Evolutionary conservation across 2,888 invertebrate species (phyloP), one percentile per base, ranked within the genome.

Genomic region (Diaphora mendica): DNA sequence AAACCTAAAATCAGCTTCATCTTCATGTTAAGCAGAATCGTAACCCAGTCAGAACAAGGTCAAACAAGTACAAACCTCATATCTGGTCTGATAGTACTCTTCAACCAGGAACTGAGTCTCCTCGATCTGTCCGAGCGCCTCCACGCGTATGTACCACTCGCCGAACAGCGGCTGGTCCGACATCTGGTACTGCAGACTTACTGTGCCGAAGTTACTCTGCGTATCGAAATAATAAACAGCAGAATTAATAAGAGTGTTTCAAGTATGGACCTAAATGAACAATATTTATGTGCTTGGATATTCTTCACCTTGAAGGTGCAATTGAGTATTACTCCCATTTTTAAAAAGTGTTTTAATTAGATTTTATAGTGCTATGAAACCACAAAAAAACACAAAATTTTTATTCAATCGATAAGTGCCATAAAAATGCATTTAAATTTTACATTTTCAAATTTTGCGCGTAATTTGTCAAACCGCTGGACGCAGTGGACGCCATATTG

Each of bases 21-120:
- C 51, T 20, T 23, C 51, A 51, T 23, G 8, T 8, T 51, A 23
- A 51, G 3, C 17, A 48, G 5, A 17, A 5, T 35, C 48, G 20
- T 44, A 23, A 1, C 20, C 51, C 51, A 2, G 23, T 17, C 4
- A 35, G 35, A 35, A 35, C 35, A 35, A 5, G 51, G 7, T 23
- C 1, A 51, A 23, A 51, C 1, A 51, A 51, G 51, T 51, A 76
- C 74, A 17, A 30, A 97, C 97, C 96, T 99, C 99, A 90, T 98
- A 99, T 84, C 99, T 96, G 0, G 99, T 99, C 92, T 99, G 99
- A 92, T 99, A 99, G 93, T 99, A 99, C 95, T 99, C 99, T 90
- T 99, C 99, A 0, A 99, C 99, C 13, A 97, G 92, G 93, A 99
- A 99, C 72, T 97, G 96, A 62, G 98, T 97, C 90, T 98, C 98